Base-by-base conservation (phyloP, 2,888 invertebrate species). In the Lochmaea capreae region DNA sequence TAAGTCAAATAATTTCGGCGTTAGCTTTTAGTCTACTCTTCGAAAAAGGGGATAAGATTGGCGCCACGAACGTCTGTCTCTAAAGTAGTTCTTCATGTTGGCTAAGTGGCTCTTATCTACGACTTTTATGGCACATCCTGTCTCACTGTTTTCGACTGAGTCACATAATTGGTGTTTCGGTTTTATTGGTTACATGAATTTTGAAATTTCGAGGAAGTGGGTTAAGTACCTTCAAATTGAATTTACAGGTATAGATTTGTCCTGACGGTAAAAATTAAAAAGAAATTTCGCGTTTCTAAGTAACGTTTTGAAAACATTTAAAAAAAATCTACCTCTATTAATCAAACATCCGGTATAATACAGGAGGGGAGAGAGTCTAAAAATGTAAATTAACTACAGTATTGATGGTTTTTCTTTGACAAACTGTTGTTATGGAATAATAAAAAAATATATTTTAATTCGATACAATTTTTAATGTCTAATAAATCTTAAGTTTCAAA, bases 71-170 rank as follows among this genome's bases (percentile, higher is more conserved):
- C 79, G 83, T 84, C 83, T 83, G 81, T 77, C 77, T 78, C 76
- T 9, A 80, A 83, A 84, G 83, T 82, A 83, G 82, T 82, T 82
- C 81, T 83, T 81, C 81, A 79, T 83, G 83, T 84, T 81, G 79
- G 77, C 78, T 79, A 83, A 84, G 84, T 84, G 84, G 81, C 81
- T 84, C 71, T 82, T 84, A 83, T 84, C 82, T 79, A 78, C 76
- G 77, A 78, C 52, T 81, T 80, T 81, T 77, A 76, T 79, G 78
- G 79, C 75, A 77, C 80, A 82, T 83, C 83, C 83, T 82, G 82
- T 81, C 78, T 78, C 77, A 78, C 79, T 79, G 76, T 82, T 81
- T 81, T 78, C 77, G 77, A 78, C 78, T 79, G 77, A 81, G 75
- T 77, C 73, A 76, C 76, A 77, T 81, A 81, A 81, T 81, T 80